A percentile compares a stretch with the other conserved stretches of the same genome.
Evolutionary conservation across 37 sponge, comb jelly and placozoan genomes (phyloP).

Genomic region (Axinella damicornis): DNA sequence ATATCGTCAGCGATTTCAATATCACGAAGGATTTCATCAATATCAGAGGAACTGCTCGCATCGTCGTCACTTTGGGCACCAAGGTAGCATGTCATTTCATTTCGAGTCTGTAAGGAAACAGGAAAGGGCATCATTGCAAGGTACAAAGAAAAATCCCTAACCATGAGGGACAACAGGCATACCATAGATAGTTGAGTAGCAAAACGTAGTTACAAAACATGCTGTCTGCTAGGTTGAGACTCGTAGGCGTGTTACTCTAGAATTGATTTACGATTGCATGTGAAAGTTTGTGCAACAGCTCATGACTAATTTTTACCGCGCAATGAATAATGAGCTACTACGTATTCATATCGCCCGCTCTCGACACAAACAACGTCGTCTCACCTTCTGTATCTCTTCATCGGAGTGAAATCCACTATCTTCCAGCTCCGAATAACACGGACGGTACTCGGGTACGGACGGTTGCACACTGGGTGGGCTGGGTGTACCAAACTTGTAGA

Average conservation of each 20-base stretch:
- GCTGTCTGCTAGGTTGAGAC: not conserved
- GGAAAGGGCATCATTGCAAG: not conserved
- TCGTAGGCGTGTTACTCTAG: no score
- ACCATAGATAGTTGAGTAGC: no score
- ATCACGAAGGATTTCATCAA: constrained; percentile 68
- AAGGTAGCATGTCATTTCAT: constrained; percentile 77
- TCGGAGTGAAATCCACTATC: constrained; percentile 75
- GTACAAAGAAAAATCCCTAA: no score
- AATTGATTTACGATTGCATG: no score
- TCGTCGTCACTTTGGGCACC: constrained; percentile 62
- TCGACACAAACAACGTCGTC: not conserved
- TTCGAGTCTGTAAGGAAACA: constrained; percentile 66
- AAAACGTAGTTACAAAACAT: not conserved
- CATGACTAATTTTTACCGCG: no score
- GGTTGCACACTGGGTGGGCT: constrained; percentile 54
- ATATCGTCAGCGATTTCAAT: constrained; percentile 61
- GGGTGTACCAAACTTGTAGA: constrained; percentile 67
- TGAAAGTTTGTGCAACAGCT: no score
- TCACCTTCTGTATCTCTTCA: constrained; percentile 76
- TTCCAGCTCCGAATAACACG: constrained; percentile 57
- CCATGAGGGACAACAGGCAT: no score
- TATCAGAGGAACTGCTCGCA: constrained; percentile 51
- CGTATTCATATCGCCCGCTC: no score
- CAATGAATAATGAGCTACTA: no score
- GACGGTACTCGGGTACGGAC: constrained; percentile 6